Evolutionary conservation across 2,797 vertebrate species (phyloP).

Genomic region (Peromyscus eremicus): DNA sequence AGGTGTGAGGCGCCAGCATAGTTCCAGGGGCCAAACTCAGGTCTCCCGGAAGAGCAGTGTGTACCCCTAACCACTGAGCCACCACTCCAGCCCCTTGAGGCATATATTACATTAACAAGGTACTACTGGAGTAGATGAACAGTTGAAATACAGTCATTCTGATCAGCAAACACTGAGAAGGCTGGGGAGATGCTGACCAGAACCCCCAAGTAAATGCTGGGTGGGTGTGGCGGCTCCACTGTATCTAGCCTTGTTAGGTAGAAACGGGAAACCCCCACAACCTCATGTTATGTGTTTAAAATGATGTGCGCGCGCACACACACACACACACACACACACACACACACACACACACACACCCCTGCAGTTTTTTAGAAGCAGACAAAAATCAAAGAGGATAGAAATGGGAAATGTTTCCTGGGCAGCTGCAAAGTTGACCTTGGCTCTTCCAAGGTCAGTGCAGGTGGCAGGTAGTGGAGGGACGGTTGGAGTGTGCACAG

Average conservation of each 20-base stretch:
- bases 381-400: neutral
- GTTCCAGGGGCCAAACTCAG: neutral
- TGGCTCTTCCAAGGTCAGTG: no score
- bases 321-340: neutral
- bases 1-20: neutral
- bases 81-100: neutral
- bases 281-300: neutral
- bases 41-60: neutral
- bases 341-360: no score
- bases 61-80: neutral
- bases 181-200: neutral
- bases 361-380: neutral
- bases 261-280: no score
- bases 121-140: neutral
- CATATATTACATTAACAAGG: neutral
- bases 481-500: accelerated
- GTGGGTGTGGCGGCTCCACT: no score
- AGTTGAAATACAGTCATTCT: neutral
- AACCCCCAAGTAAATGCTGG: neutral
- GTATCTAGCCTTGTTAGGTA: neutral
- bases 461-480: no score
- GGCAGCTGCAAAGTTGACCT: neutral
- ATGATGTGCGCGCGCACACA: neutral
- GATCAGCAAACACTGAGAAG: neutral
- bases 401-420: neutral